Evolutionary conservation across 92 coral and sea anemone species (phyloP).

Genomic region (Zoanthus sansibaricus): DNA sequence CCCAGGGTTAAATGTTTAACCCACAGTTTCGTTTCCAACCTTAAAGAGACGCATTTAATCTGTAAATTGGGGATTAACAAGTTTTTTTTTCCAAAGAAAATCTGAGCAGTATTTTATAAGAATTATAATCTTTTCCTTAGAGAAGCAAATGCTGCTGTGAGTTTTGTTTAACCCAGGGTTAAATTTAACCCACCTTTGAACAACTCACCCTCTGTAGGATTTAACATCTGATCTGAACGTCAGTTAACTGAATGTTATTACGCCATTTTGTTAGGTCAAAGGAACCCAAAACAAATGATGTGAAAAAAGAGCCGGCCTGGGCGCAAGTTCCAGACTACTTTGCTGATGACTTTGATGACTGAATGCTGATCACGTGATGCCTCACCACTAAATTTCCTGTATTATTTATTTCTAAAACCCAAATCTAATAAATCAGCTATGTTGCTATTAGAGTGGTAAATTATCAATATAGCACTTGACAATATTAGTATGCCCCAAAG

Average conservation of each 20-base stretch:
- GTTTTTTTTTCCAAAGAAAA: no score
- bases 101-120: no score
- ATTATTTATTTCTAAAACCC: background rate
- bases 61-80: no score
- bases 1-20: no score
- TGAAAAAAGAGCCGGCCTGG: conserved; percentile 70
- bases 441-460: no score
- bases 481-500: no score
- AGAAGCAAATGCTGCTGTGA: no score
- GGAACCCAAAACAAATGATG: conserved; percentile 26
- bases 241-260: background rate
- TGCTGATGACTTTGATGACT: conserved; percentile 86
- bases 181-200: background rate
- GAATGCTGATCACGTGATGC: background rate
- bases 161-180: background rate
- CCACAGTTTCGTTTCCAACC: no score
- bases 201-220: background rate
- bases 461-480: no score
- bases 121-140: no score
- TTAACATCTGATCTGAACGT: background rate
- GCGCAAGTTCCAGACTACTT: conserved; percentile 86
- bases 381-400: no score
- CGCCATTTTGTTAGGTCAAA: conserved; percentile 5
- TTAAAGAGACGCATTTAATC: no score
- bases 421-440: background rate